Conservation (phyloP, 2,797 vertebrate species). For the Chloroceryle inda region DNA sequence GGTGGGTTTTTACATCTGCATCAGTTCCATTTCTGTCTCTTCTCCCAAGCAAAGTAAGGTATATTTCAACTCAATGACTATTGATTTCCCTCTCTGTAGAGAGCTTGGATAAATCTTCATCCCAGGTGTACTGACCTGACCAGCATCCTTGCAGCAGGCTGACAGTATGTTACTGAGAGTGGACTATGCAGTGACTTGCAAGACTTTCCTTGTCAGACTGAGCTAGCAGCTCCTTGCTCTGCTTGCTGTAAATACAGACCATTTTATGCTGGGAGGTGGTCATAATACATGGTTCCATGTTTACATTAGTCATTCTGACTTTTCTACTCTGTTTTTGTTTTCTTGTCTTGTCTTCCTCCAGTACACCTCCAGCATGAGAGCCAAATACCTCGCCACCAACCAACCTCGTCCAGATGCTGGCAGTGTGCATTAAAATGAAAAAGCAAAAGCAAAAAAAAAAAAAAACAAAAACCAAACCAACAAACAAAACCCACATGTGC, state of each 20-base stretch:
- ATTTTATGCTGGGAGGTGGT: neutral
- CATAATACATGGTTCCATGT: neutral
- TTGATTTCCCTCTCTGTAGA: neutral
- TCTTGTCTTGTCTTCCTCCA: slow-evolving; percentile 77
- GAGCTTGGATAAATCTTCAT: neutral
- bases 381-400: slow-evolving; percentile 98
- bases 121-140: neutral
- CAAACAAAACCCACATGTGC: slow-evolving; percentile 43
- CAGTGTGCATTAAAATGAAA: slow-evolving; percentile 82
- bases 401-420: slow-evolving; percentile 89
- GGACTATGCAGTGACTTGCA: neutral
- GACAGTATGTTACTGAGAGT: neutral
- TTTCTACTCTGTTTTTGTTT: slow-evolving; percentile 23
- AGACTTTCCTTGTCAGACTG: neutral
- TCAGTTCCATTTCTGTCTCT: neutral
- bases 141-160: neutral
- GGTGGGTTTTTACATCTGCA: slow-evolving; percentile 5
- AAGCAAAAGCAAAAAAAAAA: slow-evolving; percentile 21
- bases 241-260: neutral
- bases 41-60: neutral
- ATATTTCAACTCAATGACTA: neutral
- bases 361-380: slow-evolving; percentile 99
- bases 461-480: slow-evolving; percentile 14
- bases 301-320: slow-evolving; percentile 1
- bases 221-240: neutral